Evolutionary conservation across 2,888 invertebrate species (phyloP).

Genomic region (Venustoraphidia nigricollis): DNA sequence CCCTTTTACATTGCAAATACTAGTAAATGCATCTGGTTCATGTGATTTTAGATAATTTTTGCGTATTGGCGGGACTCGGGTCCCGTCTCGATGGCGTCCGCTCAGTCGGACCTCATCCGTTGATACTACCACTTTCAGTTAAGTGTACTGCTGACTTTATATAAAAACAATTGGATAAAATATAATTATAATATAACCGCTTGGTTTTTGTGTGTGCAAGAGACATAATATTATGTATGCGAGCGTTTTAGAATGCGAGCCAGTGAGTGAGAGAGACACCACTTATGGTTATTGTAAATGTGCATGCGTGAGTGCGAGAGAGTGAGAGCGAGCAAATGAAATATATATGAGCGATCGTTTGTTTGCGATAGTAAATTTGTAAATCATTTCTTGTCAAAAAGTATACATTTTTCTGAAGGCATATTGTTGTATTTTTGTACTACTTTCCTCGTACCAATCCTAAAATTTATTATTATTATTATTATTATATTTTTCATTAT

Average conservation of each 20-base stretch:
- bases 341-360: conserved; percentile 12
- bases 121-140: conserved; percentile 18
- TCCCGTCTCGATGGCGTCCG: conserved; percentile 11
- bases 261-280: conserved; percentile 10
- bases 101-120: too few relatives aligned
- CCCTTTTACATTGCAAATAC: conserved; percentile 18
- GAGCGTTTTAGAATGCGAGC: conserved; percentile 12
- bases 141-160: conserved; percentile 28
- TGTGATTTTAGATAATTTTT: conserved; percentile 25
- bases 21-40: conserved; percentile 23
- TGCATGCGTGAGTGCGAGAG: conserved; percentile 19
- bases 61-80: conserved; percentile 17
- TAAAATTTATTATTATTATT: background rate
- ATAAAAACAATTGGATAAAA: conserved; percentile 26
- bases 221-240: conserved; percentile 13
- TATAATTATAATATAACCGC: conserved; percentile 25
- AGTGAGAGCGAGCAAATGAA: conserved; percentile 16
- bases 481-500: too few relatives aligned
- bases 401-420: conserved; percentile 32
- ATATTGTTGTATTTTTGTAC: conserved; percentile 7
- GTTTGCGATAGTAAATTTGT: conserved; percentile 37
- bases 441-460: background rate
- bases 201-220: conserved; percentile 28
- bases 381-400: conserved; percentile 37
- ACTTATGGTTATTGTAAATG: conserved; percentile 1